Evolutionary conservation across 2,888 invertebrate species (phyloP).

Genomic region (Drosophila affinis): DNA sequence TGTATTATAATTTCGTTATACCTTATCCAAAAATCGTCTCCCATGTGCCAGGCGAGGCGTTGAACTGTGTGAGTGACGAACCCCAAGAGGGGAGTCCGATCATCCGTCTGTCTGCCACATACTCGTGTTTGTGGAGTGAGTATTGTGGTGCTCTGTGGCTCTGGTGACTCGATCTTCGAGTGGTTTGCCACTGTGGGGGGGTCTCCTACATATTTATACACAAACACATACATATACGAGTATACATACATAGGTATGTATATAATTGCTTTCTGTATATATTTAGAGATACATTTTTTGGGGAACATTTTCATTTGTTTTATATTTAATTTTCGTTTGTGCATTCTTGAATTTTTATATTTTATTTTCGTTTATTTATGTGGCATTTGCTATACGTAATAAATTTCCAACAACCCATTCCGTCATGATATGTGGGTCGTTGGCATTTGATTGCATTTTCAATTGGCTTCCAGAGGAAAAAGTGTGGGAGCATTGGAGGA

Average conservation of each 20-base stretch:
- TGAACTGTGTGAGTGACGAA: slow-evolving; percentile 28
- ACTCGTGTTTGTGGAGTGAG: slow-evolving; percentile 9
- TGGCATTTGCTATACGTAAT: slow-evolving; percentile 18
- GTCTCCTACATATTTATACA: neutral
- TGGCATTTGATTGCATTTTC: slow-evolving; percentile 52
- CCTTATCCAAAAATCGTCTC: neutral
- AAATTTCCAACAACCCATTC: slow-evolving; percentile 29
- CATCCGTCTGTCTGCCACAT: neutral
- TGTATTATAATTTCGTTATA: slow-evolving; percentile 18
- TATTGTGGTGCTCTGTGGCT: neutral
- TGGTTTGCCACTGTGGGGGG: slow-evolving; percentile 6
- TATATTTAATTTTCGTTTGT: slow-evolving; percentile 37
- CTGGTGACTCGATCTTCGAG: neutral
- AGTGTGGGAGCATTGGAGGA: neutral
- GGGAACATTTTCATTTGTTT: slow-evolving; percentile 33
- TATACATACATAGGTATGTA: neutral
- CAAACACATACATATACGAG: neutral
- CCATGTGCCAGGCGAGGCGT: slow-evolving; percentile 18
- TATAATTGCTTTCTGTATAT: neutral
- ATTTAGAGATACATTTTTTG: slow-evolving; percentile 32
- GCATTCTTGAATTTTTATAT: slow-evolving; percentile 20
- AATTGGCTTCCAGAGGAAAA: slow-evolving; percentile 3
- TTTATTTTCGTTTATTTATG: slow-evolving; percentile 45
- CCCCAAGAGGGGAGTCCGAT: neutral
- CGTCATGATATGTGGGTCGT: slow-evolving; percentile 44